phyloP scores from a whole-genome alignment of 2,797 vertebrate species.

The Gobio occitaniae region DNA sequence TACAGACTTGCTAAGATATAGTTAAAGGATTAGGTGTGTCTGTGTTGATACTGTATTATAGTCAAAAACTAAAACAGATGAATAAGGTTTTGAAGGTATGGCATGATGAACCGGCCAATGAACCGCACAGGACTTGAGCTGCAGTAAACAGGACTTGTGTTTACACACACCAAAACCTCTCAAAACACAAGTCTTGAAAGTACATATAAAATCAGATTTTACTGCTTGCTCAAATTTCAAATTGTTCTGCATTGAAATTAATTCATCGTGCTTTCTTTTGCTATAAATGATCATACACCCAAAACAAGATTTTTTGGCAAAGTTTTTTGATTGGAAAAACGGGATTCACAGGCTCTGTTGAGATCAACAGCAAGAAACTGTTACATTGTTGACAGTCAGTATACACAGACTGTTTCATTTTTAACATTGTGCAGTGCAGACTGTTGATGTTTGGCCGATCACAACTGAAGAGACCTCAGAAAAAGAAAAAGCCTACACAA shows the following conservation, averaged over 20 bases:
- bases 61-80: not conserved
- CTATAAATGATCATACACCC: not conserved
- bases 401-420: not conserved
- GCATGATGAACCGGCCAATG: not conserved
- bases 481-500: not conserved
- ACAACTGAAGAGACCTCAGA: not conserved
- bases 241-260: not conserved
- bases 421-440: not conserved
- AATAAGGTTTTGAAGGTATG: not conserved
- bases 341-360: not conserved
- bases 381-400: not conserved
- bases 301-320: not conserved
- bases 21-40: not conserved
- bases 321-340: not conserved
- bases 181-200: not conserved
- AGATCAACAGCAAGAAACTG: not conserved
- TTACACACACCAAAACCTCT: not conserved
- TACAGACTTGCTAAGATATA: not conserved
- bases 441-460: conserved; percentile 14
- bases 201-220: not conserved
- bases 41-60: not conserved
- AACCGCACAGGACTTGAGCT: not conserved
- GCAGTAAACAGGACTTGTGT: not conserved
- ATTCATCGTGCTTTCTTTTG: not conserved
- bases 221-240: not conserved